These are phyloP conservation scores for Lytechinus pictus DNA, from an alignment of 35 echinoderm and acorn worm genomes.

Conservation along the genomic window DNA sequence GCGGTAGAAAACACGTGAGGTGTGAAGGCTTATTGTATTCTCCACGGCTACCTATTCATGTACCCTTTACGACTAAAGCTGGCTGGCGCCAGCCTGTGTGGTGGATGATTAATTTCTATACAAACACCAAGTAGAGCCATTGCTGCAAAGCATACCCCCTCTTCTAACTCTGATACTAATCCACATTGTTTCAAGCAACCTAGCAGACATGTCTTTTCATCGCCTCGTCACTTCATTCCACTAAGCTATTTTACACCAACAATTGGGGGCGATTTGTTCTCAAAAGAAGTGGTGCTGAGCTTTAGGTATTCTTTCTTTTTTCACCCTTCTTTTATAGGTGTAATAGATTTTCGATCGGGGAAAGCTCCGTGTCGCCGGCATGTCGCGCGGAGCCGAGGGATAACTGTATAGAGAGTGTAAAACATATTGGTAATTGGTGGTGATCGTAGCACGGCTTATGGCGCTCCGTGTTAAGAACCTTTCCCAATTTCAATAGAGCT, in stretches of 20 bases:
- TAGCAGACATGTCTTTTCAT: slow-evolving; percentile 59
- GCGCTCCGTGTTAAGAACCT: slow-evolving; percentile 15
- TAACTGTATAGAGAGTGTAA: slow-evolving; percentile 21
- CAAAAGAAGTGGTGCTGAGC: slow-evolving; percentile 32
- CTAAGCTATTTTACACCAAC: slow-evolving; percentile 45
- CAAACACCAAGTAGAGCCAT: slow-evolving; percentile 71
- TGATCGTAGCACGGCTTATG: not conserved
- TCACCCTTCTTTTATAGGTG: not conserved
- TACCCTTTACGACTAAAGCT: slow-evolving; percentile 66
- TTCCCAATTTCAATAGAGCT: slow-evolving; percentile 31
- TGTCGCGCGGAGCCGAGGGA: slow-evolving; percentile 22
- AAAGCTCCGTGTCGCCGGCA: slow-evolving; percentile 20
- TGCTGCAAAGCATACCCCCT: slow-evolving; percentile 35
- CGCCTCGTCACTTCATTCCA: slow-evolving; percentile 37
- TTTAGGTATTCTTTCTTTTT: slow-evolving; percentile 11
- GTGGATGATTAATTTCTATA: slow-evolving; percentile 84
- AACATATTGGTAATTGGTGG: slow-evolving; percentile 15
- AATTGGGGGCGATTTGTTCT: slow-evolving; percentile 23
- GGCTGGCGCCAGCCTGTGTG: slow-evolving; percentile 79
- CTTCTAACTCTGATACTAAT: slow-evolving; percentile 21
- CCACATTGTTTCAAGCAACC: slow-evolving; percentile 67
- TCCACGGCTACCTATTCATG: slow-evolving; percentile 79
- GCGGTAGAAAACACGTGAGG: slow-evolving; percentile 92
- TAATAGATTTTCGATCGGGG: slow-evolving; percentile 72
- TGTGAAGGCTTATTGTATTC: slow-evolving; percentile 91